Base-by-base conservation (phyloP, 2,797 vertebrate genomes). In the Cuniculus paca region DNA sequence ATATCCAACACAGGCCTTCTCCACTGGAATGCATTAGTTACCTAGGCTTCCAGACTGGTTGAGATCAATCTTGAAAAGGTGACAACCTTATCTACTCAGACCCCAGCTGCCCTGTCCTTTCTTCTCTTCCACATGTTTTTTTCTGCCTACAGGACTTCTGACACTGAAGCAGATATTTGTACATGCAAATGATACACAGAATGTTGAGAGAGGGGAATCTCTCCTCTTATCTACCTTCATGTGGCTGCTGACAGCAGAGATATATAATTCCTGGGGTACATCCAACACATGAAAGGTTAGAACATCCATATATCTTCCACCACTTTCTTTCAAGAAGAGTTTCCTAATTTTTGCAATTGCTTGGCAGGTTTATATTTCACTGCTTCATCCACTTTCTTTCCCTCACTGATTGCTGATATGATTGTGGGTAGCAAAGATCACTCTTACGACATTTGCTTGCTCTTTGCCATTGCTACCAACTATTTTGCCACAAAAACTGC, bases 401-500 rank as follows among this genome's bases (percentile, higher is more conserved):
- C 77, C 96, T 16, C 92, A 87, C 92, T 63, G 54, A 98, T 89
- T 1, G 0, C 95, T 97, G 94, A 91, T 93, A 97, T 90, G 96
- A 96, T 91, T 96, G 96, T 97, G 96, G 97, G 96, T 95, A 98
- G 89, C 42, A 96, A 86, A 4, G 1, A 96, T 96, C 86, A 94
- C 97, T 95, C 81, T 94, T 96, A 96, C 96, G 95, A 84, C 93
- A 94, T 95, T 96, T 93, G 28, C 96, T 85, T 84, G 61, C 90
- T 94, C 90, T 98, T 98, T 96, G 85, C 26, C 88, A 78, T 82
- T 63, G 19, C 84, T 98, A 95, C 84, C 74, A 97, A 50, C 10
- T 97, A 91, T 93, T 95, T 97, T 96, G 95, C 97, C 97, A 92
- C 87, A 97, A 93, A 97, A 98, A 79, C 84, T 95, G 95, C 90